Evolutionary conservation across 2,888 invertebrate species (phyloP).

Genomic region (Tolmerus cingulatus): DNA sequence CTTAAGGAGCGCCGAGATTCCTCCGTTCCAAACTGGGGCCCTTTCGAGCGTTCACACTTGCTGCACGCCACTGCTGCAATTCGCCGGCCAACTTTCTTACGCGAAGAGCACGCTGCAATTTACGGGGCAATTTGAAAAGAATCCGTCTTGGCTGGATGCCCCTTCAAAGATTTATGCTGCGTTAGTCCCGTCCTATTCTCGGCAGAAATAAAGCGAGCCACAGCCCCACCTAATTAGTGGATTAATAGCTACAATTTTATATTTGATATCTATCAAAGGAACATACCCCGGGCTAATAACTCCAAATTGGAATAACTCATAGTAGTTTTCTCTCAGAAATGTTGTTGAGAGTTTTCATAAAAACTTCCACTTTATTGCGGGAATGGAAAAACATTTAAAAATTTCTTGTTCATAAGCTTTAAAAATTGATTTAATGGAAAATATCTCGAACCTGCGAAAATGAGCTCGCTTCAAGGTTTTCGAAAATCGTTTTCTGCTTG

Average conservation of each 20-base stretch:
- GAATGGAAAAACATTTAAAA: not conserved
- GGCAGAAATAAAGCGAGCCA: not conserved
- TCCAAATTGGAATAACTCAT: not conserved
- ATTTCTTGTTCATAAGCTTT: not conserved
- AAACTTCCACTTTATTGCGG: not conserved
- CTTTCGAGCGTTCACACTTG: constrained; percentile 5
- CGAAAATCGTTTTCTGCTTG: not conserved
- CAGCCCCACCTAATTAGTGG: not conserved
- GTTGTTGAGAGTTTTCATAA: not conserved
- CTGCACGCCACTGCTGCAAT: not conserved
- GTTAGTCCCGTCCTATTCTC: not conserved
- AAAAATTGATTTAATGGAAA: not conserved
- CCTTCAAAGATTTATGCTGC: not conserved
- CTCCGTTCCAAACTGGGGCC: not conserved
- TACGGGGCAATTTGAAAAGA: not conserved
- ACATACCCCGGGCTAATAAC: not conserved
- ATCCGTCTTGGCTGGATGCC: not conserved
- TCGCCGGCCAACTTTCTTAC: not conserved
- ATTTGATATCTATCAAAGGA: not conserved
- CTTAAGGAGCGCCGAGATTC: not conserved
- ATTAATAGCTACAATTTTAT: not conserved
- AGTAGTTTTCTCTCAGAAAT: not conserved
- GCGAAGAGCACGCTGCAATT: not conserved
- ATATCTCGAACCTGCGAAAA: not conserved
- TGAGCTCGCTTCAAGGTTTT: not conserved